Base-by-base conservation (phyloP, 2,113 vertebrate genomes). In the Anoplopoma fimbria region DNA sequence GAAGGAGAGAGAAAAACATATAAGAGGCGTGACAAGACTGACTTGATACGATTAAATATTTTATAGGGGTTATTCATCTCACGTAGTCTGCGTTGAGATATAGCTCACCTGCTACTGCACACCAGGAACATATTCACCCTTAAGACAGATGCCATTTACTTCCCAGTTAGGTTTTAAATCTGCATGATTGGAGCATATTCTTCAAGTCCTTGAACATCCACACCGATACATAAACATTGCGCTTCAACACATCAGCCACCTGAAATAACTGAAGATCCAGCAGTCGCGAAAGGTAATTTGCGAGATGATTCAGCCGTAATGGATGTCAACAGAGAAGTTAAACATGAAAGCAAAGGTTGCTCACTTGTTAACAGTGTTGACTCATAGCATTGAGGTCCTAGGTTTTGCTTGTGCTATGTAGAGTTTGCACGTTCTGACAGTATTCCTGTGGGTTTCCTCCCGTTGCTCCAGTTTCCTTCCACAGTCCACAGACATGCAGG, bases 31-130 rank as follows among this genome's bases (percentile, higher is more conserved):
- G 61, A 87, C 68, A 64, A 85, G 81, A 89, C 75, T 79, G 60
- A 76, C 51, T 78, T 80, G 77, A 92, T 81, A 57, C 84, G 88
- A 92, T 91, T 90, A 84, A 79, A 84, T 85, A 73, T 85, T 77
- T 83, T 79, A 82, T 80, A 76, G 88, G 69, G 74, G 77, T 86
- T 89, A 87, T 87, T 84, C 64, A 86, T 81, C 33, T 86, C 65
- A 61, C 65, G 74, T 70, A 75, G 80, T 69, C 69, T 74, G 73
- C 40, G 6, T 65, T 77, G 57, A 80, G 67, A 79, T 75, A 61
- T 60, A 67, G 19, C 75, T 87, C 79, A 88, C 77, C 77, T 83
- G 58, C 69, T 42, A 14, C 25, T 65, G 62, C 53, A 53, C 74
- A 85, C 47, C 29, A 81, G 31, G 69, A 75, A 80, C 58, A 81